Conservation (phyloP, 2,113 vertebrate genomes). For the Ptilorrhoa leucosticta region DNA sequence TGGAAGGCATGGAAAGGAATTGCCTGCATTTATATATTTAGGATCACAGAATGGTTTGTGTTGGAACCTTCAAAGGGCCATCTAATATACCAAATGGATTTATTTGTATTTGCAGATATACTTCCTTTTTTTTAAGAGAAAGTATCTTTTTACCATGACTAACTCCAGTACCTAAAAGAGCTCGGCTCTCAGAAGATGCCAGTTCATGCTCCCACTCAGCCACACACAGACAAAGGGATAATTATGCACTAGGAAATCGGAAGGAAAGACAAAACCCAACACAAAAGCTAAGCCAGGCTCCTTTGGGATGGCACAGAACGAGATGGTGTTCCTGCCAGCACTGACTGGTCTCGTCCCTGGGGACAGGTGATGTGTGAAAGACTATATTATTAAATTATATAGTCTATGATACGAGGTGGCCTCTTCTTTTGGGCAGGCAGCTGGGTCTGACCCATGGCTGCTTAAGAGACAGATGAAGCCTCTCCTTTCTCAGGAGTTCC, state of each 20-base stretch:
- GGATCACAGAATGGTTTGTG: background rate
- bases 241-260: background rate
- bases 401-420: too few species aligned
- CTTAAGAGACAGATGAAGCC: background rate
- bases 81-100: background rate
- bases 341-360: fast-evolving
- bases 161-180: background rate
- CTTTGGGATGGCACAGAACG: background rate
- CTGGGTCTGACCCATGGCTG: fast-evolving
- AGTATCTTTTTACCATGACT: background rate
- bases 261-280: background rate
- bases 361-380: too few species aligned
- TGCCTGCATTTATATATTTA: background rate
- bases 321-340: background rate
- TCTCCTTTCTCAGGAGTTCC: background rate
- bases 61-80: background rate
- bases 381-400: too few species aligned
- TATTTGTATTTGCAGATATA: background rate
- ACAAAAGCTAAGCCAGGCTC: background rate
- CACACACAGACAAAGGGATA: background rate
- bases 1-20: background rate
- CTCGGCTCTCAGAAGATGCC: background rate
- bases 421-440: background rate
- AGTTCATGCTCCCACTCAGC: background rate
- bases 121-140: background rate